phyloP scores from a whole-genome alignment of 2,797 vertebrate species.

The Arrhamphus sclerolepis region DNA sequence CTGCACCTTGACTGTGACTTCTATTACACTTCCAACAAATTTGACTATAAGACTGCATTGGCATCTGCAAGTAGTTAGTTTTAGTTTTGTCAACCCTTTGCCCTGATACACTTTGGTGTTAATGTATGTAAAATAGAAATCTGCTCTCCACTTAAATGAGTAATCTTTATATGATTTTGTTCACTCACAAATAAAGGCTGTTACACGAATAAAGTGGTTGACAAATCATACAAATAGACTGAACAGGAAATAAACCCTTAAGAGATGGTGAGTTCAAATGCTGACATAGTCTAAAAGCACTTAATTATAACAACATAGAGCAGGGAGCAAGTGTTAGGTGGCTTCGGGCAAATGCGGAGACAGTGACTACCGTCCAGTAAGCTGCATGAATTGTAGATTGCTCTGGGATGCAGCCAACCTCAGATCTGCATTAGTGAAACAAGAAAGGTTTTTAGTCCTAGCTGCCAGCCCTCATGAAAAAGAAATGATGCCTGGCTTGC shows the following conservation, averaged over 20 bases:
- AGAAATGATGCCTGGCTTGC: constrained; percentile 56
- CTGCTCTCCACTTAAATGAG: constrained; percentile 46
- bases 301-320: constrained; percentile 79
- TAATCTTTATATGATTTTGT: constrained; percentile 37
- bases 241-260: constrained; percentile 62
- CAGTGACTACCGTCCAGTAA: constrained; percentile 56
- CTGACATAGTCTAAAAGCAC: constrained; percentile 76
- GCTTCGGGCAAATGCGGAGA: constrained; percentile 51
- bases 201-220: constrained; percentile 64
- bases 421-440: constrained; percentile 65
- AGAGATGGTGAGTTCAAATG: constrained; percentile 64
- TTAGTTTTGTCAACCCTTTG: constrained; percentile 45
- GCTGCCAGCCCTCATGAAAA: constrained; percentile 65
- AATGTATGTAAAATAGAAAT: constrained; percentile 44
- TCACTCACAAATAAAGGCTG: constrained; percentile 45
- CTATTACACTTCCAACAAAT: too few species aligned
- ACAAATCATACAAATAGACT: constrained; percentile 66
- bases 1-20: too few species aligned
- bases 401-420: constrained; percentile 55
- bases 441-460: constrained; percentile 54
- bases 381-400: constrained; percentile 54
- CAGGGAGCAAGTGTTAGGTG: constrained; percentile 67
- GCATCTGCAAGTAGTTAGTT: background rate
- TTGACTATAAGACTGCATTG: too few species aligned
- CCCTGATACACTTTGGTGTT: constrained; percentile 30